Evolutionary conservation across 2,888 invertebrate species (phyloP), one percentile per base, ranked within the genome.

Genomic region (Machimus rusticus): DNA sequence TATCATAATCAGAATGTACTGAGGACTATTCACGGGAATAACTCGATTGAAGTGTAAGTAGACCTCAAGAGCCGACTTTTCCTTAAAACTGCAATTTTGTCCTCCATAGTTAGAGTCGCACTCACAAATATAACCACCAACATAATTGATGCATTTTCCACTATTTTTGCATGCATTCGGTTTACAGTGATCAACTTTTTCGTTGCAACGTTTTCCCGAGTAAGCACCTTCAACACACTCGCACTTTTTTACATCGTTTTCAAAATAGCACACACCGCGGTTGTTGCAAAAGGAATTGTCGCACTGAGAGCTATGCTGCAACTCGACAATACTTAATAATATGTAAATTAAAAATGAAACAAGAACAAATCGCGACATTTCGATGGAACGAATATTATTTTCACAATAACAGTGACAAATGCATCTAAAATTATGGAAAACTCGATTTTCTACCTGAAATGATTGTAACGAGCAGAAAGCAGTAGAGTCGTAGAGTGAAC

Each of bases 11-110:
- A 88, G 43, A 39, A 88, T 16, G 43, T 86, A 76, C 28, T 86
- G 43, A 9, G 43, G 16, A 5, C 12, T 43, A 51, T 87, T 87
- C 14, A 88, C 74, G 46, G 8, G 51, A 16, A 51, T 12, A 16
- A 79, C 28, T 16, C 51, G 12, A 28, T 88, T 88, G 46, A 87
- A 88, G 55, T 77, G 87, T 14, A 88, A n/a, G 23, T 87, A 19
- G 5, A 88, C 31, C 3, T 77, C 79, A 88, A 88, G 19, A 28
- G 12, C 2, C 16, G 14, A 12, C 6, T 57, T 57, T 0, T 9
- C 28, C 6, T n/a, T 37, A 23, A 57, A 39, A 51, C 79, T 79
- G 46, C 87, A 87, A 66, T 85, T 77, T 46, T 87, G 85, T n/a
- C 84, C 87, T 5, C 31, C 77, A 76, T 51, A 84, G 9, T 28